Evolutionary conservation across 2,888 invertebrate genomes (phyloP), one percentile per base, ranked within the genome.

Genomic region (Cephus nigrinus): DNA sequence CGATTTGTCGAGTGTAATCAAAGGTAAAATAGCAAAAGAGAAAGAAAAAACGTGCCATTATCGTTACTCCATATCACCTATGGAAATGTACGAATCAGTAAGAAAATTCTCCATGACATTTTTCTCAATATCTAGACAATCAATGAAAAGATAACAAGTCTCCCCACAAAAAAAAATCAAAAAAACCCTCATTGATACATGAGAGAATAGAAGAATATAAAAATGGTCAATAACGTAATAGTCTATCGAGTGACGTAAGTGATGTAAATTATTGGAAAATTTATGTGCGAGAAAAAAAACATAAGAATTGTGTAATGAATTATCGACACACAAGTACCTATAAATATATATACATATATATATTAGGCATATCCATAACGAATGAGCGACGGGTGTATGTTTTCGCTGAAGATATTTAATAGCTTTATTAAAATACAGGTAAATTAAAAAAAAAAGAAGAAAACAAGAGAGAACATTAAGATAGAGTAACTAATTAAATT

Each of bases 1-100:
- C 69, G 68, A 32, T 77, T 79, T 84, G 72, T 69, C 68, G 79
- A 79, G 68, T 33, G 79, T 76, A 81, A 82, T 78, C 77, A 75
- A 75, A 71, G 32, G 69, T 77, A 69, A 33, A 68, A n/a, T 40
- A 55, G 23, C 23, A 55, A 69, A 69, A 72, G 55, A 35, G 36
- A 68, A 75, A 12, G 69, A 75, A n/a, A 31, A 31, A 9, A 23
- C 23, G 55, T 55, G 55, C 55, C 55, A 55, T 55, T 55, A 55
- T 23, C 55, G 55, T 23, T 23, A 23, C 23, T 23, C 55, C 55
- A 15, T 55, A 9, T 23, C 55, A 23, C 23, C 23, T 9, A 23
- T 55, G 55, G 23, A 1, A 55, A 23, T 55, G 5, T 23, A 3
- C 23, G 55, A 23, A 23, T 55, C 55, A 23, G 23, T 55, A 9